Evolutionary conservation across 1,140 invertebrate genomes (phyloP).

Genomic region (Asbolus verrucosus): DNA sequence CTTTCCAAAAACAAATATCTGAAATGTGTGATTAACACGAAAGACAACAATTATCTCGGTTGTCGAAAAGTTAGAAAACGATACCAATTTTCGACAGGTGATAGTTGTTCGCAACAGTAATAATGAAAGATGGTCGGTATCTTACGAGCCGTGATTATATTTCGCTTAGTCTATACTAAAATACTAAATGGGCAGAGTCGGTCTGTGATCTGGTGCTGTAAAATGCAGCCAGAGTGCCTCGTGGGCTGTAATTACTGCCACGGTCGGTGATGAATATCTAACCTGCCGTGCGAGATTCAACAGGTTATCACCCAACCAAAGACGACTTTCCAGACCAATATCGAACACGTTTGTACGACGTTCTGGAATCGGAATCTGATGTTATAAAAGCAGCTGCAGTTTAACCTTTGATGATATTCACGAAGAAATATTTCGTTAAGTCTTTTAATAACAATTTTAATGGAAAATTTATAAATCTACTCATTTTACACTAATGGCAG

Average conservation of each 20-base stretch:
- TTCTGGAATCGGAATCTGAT: too few relatives aligned
- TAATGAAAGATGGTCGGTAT: conserved; percentile 22
- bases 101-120: conserved; percentile 6
- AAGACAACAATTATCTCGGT: conserved; percentile 25
- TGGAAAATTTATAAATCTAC: too few relatives aligned
- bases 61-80: conserved; percentile 28
- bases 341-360: conserved; percentile 33
- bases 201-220: conserved; percentile 23
- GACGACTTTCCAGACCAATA: conserved; percentile 12
- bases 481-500: too few relatives aligned
- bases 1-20: conserved; percentile 19
- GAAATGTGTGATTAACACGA: conserved; percentile 3
- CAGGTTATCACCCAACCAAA: conserved; percentile 43
- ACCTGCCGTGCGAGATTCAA: conserved; percentile 46
- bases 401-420: too few relatives aligned
- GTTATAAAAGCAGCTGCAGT: too few relatives aligned
- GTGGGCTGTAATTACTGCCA: conserved; percentile 42
- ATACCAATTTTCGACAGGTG: conserved; percentile 41
- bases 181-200: conserved; percentile 36
- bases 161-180: conserved; percentile 32
- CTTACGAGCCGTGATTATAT: conserved; percentile 37
- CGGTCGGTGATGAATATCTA: conserved; percentile 44
- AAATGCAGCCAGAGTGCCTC: conserved; percentile 32
- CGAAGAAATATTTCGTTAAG: too few relatives aligned
- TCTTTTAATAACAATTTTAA: too few relatives aligned